A percentile compares a stretch with the other conserved stretches of the same genome.
Conservation (phyloP, 2,888 invertebrate genomes). For the Melitaea athalia region DNA sequence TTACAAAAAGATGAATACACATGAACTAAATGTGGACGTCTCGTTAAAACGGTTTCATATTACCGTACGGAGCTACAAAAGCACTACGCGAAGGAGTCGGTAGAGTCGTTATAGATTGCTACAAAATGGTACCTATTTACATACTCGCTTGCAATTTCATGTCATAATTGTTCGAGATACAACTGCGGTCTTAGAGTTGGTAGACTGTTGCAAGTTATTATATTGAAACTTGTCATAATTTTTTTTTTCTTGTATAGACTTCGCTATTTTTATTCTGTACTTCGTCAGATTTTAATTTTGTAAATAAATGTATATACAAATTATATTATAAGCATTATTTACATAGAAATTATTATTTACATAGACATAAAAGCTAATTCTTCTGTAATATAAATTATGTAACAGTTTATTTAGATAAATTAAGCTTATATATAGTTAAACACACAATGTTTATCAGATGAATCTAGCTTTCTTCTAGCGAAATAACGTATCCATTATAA, state of each 20-base stretch:
- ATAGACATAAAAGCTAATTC: no score
- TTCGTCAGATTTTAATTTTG: no score
- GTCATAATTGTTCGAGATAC: slow-evolving; percentile 35
- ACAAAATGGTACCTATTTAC: slow-evolving; percentile 26
- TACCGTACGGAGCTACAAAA: slow-evolving; percentile 38
- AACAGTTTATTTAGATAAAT: background rate
- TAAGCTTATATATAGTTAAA: background rate
- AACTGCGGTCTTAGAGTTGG: slow-evolving; percentile 8
- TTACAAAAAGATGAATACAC: slow-evolving; percentile 37
- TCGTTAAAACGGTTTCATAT: slow-evolving; percentile 41
- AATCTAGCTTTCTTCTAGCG: background rate
- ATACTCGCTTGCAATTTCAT: slow-evolving; percentile 31
- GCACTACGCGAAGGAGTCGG: slow-evolving; percentile 27
- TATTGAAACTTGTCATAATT: no score
- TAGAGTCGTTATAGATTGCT: slow-evolving; percentile 25
- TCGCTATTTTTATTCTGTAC: background rate
- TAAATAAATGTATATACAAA: no score
- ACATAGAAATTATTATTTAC: no score
- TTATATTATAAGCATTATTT: no score
- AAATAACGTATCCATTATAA: slow-evolving; percentile 17
- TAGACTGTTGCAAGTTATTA: slow-evolving; percentile 12
- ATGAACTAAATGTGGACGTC: slow-evolving; percentile 38
- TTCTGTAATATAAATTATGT: no score
- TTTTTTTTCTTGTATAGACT: background rate
- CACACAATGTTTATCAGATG: background rate